A percentile compares a stretch with the other conserved stretches of the same genome.
phyloP scores from a whole-genome alignment of 2,797 vertebrate species.

The Pseudochromis fuscus region DNA sequence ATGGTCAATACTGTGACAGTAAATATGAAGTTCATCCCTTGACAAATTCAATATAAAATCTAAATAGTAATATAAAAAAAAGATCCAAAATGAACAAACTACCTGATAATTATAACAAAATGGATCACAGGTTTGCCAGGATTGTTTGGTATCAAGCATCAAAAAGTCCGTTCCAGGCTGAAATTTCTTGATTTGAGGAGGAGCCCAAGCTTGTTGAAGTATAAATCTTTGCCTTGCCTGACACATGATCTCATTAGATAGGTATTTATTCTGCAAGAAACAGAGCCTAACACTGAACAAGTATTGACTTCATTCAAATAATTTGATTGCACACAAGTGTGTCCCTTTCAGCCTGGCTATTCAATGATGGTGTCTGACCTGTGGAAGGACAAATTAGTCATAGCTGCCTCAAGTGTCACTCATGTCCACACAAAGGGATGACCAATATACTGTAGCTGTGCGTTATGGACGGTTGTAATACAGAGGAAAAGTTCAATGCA shows the following conservation, averaged over 20 bases:
- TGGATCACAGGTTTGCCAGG: background rate
- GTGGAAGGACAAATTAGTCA: conserved; percentile 48
- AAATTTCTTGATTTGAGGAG: conserved; percentile 4
- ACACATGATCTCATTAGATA: background rate
- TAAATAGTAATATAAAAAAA: conserved; percentile 22
- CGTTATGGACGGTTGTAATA: conserved; percentile 56
- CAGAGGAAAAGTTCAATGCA: conserved; percentile 27
- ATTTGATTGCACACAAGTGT: conserved; percentile 11
- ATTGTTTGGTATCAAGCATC: conserved; percentile 25
- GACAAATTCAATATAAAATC: conserved; percentile 26
- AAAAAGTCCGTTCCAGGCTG: background rate
- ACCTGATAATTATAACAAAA: conserved; percentile 13
- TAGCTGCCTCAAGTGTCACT: conserved; percentile 67
- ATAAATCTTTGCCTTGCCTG: conserved; percentile 3
- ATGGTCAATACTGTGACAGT: conserved; percentile 46
- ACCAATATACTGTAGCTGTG: conserved; percentile 30
- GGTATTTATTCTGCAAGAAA: background rate
- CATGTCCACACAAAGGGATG: conserved; percentile 29
- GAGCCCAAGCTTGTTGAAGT: conserved; percentile 11
- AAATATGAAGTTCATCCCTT: conserved; percentile 1
- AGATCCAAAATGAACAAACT: conserved; percentile 15
- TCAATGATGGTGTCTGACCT: conserved; percentile 27
- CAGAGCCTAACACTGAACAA: conserved; percentile 12
- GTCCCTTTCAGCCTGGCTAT: conserved; percentile 54
- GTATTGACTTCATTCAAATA: conserved; percentile 27